Evolutionary conservation across 2,797 vertebrate species (phyloP).

Genomic region (Sebastes itinus): DNA sequence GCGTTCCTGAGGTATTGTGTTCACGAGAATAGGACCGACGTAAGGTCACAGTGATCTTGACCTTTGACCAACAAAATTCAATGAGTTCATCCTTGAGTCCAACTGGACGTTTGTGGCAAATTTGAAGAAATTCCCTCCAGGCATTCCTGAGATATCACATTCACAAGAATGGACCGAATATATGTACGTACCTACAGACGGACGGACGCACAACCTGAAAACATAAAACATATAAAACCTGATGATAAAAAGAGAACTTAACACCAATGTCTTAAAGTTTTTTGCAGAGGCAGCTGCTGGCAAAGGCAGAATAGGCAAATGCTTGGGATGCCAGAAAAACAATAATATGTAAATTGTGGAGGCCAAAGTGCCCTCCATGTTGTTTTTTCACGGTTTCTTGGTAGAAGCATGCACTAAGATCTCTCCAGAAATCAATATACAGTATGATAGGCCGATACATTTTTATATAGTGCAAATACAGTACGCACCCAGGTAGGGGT

Average conservation of each 20-base stretch:
- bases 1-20: too few species aligned
- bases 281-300: background rate
- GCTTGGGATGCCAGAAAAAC: background rate
- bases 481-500: background rate
- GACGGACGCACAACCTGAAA: too few species aligned
- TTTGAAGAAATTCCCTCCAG: too few species aligned
- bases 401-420: background rate
- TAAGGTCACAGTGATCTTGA: too few species aligned
- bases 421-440: background rate
- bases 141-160: too few species aligned
- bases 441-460: background rate
- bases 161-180: too few species aligned
- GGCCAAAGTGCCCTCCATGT: background rate
- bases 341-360: background rate
- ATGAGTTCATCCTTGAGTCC: too few species aligned
- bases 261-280: background rate
- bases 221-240: background rate
- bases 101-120: too few species aligned
- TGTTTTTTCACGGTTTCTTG: background rate
- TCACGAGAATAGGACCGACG: too few species aligned
- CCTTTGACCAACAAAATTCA: too few species aligned
- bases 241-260: background rate
- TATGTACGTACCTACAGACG: too few species aligned
- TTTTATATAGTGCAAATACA: background rate
- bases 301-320: background rate